phyloP scores from a whole-genome alignment of 2,888 invertebrate genomes.

The Ptychoptera contaminata region DNA sequence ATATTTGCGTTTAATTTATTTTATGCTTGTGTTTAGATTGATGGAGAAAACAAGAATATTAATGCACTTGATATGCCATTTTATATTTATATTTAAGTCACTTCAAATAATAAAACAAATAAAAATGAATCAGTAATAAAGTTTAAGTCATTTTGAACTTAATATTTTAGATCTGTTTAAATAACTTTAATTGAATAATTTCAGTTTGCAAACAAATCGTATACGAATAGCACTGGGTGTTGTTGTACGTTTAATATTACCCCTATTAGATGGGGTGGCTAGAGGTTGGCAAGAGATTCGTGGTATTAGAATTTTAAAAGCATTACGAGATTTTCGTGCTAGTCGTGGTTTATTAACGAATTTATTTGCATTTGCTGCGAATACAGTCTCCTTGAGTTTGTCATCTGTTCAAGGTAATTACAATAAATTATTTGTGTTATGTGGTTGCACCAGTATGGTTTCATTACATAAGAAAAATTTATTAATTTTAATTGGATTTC shows the following conservation, averaged over 20 bases:
- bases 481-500: neutral
- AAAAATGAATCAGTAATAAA: too few relatives aligned
- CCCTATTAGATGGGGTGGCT: conserved; percentile 25
- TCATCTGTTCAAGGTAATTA: conserved; percentile 28
- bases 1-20: too few relatives aligned
- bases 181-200: too few relatives aligned
- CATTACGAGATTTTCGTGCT: conserved; percentile 21
- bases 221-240: conserved; percentile 26
- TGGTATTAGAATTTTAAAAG: conserved; percentile 19
- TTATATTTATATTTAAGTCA: too few relatives aligned
- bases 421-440: neutral
- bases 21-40: too few relatives aligned
- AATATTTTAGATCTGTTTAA: too few relatives aligned
- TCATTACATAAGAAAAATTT: too few relatives aligned
- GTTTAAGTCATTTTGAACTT: too few relatives aligned
- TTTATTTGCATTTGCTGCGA: conserved; percentile 28
- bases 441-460: too few relatives aligned
- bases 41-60: too few relatives aligned
- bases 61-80: too few relatives aligned
- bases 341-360: conserved; percentile 26
- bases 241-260: conserved; percentile 25
- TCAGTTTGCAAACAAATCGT: conserved; percentile 19
- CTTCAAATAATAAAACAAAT: too few relatives aligned
- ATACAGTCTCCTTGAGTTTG: conserved; percentile 25
- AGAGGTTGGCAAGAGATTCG: conserved; percentile 26